phyloP scores from a whole-genome alignment of 1,140 invertebrate species.

The Anastrepha obliqua region DNA sequence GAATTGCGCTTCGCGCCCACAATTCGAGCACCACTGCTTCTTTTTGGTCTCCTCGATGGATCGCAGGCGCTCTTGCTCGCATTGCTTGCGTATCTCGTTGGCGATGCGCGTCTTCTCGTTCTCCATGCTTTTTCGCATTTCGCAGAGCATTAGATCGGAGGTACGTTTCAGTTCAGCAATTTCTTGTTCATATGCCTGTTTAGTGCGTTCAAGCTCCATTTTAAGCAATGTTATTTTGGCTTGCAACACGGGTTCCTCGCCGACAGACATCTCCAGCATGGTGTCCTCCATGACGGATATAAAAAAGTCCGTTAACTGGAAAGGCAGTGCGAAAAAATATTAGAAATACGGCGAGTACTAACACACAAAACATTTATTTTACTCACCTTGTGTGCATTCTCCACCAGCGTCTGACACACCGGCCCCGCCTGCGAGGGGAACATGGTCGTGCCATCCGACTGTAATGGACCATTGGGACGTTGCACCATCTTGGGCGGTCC shows the following conservation, averaged over 20 bases:
- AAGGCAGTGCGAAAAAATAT: not conserved
- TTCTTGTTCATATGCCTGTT: constrained; percentile 77
- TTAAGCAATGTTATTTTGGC: constrained; percentile 77
- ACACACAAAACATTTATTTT: not conserved
- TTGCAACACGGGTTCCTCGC: constrained; percentile 74
- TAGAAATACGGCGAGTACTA: not conserved
- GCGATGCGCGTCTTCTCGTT: constrained; percentile 80
- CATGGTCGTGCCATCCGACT: constrained; percentile 69
- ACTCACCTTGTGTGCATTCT: constrained; percentile 75
- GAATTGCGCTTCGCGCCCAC: constrained; percentile 89
- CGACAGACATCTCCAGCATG: constrained; percentile 75
- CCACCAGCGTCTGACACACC: constrained; percentile 72
- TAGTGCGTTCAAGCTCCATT: constrained; percentile 80
- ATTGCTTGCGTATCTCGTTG: constrained; percentile 78
- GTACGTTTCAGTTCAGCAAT: constrained; percentile 75
- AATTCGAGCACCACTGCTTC: constrained; percentile 92
- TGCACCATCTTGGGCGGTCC: constrained; percentile 74
- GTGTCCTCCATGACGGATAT: constrained; percentile 78
- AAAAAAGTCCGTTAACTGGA: constrained; percentile 76
- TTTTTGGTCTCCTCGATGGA: constrained; percentile 85
- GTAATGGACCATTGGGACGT: constrained; percentile 72
- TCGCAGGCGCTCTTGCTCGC: constrained; percentile 79
- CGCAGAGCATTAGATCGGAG: constrained; percentile 72
- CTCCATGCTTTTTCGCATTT: constrained; percentile 81
- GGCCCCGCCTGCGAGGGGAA: constrained; percentile 74